phyloP scores from a whole-genome alignment of 2,797 vertebrate genomes.

The Gymnodraco acuticeps region DNA sequence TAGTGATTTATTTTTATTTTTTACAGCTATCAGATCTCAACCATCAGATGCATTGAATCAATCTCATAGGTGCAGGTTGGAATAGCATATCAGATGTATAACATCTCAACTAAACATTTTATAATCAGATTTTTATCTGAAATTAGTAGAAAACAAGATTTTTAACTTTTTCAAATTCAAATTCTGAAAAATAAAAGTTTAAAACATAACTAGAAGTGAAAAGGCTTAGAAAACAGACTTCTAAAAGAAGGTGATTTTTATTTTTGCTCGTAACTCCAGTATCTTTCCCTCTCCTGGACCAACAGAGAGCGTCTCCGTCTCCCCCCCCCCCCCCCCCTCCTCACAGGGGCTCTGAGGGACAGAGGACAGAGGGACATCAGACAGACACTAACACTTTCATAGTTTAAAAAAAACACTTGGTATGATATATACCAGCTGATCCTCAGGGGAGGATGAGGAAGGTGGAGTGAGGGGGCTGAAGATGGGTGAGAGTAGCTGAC shows the following conservation, averaged over 20 bases:
- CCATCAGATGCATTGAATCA: too few relatives aligned
- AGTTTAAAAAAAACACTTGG: neutral
- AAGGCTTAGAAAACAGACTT: neutral
- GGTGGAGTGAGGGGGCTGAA: slow-evolving; percentile 73
- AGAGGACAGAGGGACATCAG: neutral
- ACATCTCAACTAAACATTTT: too few relatives aligned
- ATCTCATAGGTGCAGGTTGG: too few relatives aligned
- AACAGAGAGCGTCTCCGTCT: slow-evolving; percentile 83
- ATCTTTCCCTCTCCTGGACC: slow-evolving; percentile 64
- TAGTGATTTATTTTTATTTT: too few relatives aligned
- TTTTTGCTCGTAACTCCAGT: slow-evolving; percentile 55
- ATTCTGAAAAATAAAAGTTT: too few relatives aligned
- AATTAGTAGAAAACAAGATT: too few relatives aligned
- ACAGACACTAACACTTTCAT: accelerated
- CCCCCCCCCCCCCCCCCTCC: slow-evolving; percentile 48
- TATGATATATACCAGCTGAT: slow-evolving; percentile 22
- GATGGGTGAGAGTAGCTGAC: slow-evolving; percentile 87
- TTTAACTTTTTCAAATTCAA: too few relatives aligned
- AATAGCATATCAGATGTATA: neutral
- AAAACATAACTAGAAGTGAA: too few relatives aligned
- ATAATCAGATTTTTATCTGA: too few relatives aligned
- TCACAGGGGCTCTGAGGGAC: slow-evolving; percentile 60
- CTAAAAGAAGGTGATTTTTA: neutral
- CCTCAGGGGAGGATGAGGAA: slow-evolving; percentile 8
- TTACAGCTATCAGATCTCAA: too few relatives aligned